Conservation (phyloP, 2,797 vertebrate genomes). For the Mionectes olivaceus region DNA sequence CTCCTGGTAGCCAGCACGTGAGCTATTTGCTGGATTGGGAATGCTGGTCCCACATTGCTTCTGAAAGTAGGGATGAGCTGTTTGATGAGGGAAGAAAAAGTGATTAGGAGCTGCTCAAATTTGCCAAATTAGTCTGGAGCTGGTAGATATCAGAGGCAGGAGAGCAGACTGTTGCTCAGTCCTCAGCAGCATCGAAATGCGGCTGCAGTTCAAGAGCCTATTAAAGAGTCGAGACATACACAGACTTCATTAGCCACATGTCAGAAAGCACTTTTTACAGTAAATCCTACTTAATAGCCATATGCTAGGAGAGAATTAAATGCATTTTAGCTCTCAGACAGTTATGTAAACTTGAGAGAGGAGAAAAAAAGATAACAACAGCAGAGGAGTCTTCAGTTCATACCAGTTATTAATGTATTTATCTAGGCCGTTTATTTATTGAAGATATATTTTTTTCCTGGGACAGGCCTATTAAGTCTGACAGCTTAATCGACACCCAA, state of each 20-base stretch:
- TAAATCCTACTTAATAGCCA: conserved; percentile 45
- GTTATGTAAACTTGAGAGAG: conserved; percentile 62
- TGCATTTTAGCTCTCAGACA: conserved; percentile 62
- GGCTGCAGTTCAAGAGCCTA: not conserved
- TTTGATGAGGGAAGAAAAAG: not conserved
- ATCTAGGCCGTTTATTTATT: conserved; percentile 59
- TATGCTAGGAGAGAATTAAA: conserved; percentile 54
- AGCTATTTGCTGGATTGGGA: not conserved
- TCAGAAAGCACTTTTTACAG: conserved; percentile 59
- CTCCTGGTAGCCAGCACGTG: not conserved
- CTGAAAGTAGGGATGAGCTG: not conserved
- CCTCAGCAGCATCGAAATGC: not conserved
- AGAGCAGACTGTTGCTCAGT: not conserved
- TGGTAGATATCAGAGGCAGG: not conserved
- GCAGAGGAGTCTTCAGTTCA: not conserved
- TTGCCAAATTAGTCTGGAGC: not conserved
- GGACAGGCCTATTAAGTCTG: conserved; percentile 67
- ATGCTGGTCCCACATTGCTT: rapidly evolving
- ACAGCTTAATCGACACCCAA: conserved; percentile 69
- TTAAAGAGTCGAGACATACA: not conserved
- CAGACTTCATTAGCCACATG: conserved; percentile 53
- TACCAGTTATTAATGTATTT: conserved; percentile 49
- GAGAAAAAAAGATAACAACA: not conserved
- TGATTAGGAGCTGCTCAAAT: not conserved
- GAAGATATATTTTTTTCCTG: conserved; percentile 60